phyloP scores from a whole-genome alignment of 2,113 vertebrate species.

The Setophaga kirtlandii region DNA sequence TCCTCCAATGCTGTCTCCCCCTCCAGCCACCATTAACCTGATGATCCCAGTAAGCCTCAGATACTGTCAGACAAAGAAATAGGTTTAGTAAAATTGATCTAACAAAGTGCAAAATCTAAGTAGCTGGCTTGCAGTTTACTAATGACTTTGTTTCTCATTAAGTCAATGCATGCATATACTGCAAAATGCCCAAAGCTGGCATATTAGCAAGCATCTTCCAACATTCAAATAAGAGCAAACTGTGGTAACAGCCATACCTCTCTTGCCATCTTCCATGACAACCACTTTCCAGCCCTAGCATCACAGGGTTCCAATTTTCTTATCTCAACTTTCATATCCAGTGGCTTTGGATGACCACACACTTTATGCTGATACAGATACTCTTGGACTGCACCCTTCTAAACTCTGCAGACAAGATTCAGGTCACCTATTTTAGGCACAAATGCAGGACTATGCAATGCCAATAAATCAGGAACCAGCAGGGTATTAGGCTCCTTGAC shows the following conservation, averaged over 20 bases:
- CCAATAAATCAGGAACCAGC: neutral
- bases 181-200: neutral
- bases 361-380: constrained; percentile 32
- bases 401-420: constrained; percentile 53
- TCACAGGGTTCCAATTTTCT: constrained; percentile 17
- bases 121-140: constrained; percentile 44
- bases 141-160: constrained; percentile 4
- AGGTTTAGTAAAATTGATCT: constrained; percentile 1
- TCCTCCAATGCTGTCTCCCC: neutral
- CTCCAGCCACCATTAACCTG: neutral
- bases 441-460: neutral
- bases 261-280: constrained; percentile 24
- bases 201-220: constrained; percentile 8
- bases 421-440: constrained; percentile 41
- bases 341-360: constrained; percentile 28
- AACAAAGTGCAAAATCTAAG: constrained; percentile 31
- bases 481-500: neutral
- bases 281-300: constrained; percentile 33
- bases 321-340: constrained; percentile 33
- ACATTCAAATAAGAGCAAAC: neutral
- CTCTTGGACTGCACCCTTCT: constrained; percentile 33
- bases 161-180: neutral
- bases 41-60: neutral
- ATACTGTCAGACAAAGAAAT: neutral
- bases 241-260: neutral